phyloP scores from a whole-genome alignment of 2,113 vertebrate species.

The Labeo catla region DNA sequence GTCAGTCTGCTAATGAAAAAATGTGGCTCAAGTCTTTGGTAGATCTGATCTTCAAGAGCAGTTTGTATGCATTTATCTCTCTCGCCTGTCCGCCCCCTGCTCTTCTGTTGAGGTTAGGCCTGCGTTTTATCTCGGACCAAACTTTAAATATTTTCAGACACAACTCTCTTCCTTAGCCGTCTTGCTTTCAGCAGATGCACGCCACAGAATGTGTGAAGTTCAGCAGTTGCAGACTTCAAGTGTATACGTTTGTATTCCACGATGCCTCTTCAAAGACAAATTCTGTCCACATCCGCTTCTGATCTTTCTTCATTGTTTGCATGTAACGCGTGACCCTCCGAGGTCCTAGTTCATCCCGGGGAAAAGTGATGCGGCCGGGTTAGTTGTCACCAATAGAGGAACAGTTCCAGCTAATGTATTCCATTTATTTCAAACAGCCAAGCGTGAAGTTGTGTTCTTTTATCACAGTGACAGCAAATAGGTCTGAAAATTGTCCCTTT shows the following conservation, averaged over 20 bases:
- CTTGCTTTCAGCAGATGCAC: conserved; percentile 59
- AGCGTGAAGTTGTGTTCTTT: neutral
- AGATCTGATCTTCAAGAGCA: conserved; percentile 10
- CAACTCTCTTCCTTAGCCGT: conserved; percentile 64
- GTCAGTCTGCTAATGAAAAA: conserved; percentile 69
- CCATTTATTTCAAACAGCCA: conserved; percentile 33
- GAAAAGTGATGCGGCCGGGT: conserved; percentile 58
- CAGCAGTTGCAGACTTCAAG: conserved; percentile 63
- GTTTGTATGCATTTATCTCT: conserved; percentile 18
- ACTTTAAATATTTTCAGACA: conserved; percentile 76
- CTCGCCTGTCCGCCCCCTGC: neutral
- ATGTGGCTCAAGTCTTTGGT: neutral
- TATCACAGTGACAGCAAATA: conserved; percentile 8
- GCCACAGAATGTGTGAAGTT: conserved; percentile 70
- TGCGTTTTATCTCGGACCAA: conserved; percentile 74
- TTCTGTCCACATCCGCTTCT: conserved; percentile 52
- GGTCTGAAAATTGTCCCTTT: conserved; percentile 1
- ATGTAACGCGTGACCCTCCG: conserved; percentile 50
- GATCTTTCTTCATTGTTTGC: conserved; percentile 57
- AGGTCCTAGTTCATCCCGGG: conserved; percentile 57
- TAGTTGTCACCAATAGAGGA: conserved; percentile 53
- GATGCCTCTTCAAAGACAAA: conserved; percentile 33
- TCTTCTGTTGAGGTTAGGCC: conserved; percentile 67
- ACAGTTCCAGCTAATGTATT: conserved; percentile 26
- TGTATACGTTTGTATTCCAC: conserved; percentile 9